These are phyloP conservation scores for Drosophila robusta DNA, from an alignment of 2,888 invertebrate species.

Conservation along the genomic window DNA sequence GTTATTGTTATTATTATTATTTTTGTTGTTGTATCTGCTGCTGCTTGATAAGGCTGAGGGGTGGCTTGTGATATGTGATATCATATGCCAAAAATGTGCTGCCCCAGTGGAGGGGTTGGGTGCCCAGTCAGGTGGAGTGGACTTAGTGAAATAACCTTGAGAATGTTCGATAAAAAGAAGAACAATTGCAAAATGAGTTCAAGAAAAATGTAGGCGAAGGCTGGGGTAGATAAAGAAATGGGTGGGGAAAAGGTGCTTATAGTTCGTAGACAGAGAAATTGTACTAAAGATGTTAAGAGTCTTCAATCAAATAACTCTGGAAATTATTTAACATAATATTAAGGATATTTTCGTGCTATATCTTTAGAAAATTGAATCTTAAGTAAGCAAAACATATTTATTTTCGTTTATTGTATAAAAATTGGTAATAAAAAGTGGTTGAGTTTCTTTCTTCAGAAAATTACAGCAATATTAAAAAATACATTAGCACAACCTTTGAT, in stretches of 20 bases:
- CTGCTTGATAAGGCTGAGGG: slow-evolving; percentile 38
- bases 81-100: slow-evolving; percentile 55
- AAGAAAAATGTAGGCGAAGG: background rate
- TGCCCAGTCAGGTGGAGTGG: slow-evolving; percentile 47
- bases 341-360: no score
- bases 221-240: background rate
- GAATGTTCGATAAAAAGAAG: slow-evolving; percentile 22
- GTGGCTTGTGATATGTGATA: slow-evolving; percentile 38
- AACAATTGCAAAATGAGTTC: slow-evolving; percentile 1
- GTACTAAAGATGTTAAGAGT: no score
- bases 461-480: no score
- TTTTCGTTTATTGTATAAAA: no score
- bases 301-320: no score
- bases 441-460: background rate
- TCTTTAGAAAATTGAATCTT: no score
- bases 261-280: no score
- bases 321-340: no score
- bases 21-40: slow-evolving; percentile 19
- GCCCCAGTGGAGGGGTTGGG: slow-evolving; percentile 4
- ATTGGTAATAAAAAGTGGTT: no score
- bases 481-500: no score
- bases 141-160: slow-evolving; percentile 37
- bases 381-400: no score
- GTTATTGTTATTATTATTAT: slow-evolving; percentile 38
- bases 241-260: no score